A percentile compares a stretch with the other conserved stretches of the same genome.
Evolutionary conservation across 2,888 invertebrate species (phyloP).

Genomic region (Ochropleura plecta): DNA sequence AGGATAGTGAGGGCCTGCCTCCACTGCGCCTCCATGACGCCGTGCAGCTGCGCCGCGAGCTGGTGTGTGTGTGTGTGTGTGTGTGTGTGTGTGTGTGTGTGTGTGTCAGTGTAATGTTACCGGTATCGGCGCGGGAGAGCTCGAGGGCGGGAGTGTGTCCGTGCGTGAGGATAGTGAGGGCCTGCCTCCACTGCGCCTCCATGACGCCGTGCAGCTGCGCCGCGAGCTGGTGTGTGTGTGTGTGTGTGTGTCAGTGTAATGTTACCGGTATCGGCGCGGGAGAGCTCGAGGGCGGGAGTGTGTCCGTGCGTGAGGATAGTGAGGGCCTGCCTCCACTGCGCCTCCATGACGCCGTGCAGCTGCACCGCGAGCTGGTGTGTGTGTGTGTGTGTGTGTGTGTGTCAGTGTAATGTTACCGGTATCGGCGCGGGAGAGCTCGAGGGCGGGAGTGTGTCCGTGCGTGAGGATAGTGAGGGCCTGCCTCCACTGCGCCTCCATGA

Average conservation of each 20-base stretch:
- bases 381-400: not conserved
- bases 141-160: conserved; percentile 58
- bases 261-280: conserved; percentile 2
- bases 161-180: conserved; percentile 81
- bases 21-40: conserved; percentile 3
- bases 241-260: not conserved
- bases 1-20: conserved; percentile 73
- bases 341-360: not conserved
- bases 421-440: conserved; percentile 1
- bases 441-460: conserved; percentile 33
- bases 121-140: conserved; percentile 77
- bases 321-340: conserved; percentile 7
- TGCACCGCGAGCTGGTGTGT: not conserved
- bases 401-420: conserved; percentile 11
- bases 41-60: not conserved
- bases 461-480: conserved; percentile 81
- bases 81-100: not conserved
- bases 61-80: not conserved
- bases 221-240: not conserved
- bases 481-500: conserved; percentile 5
- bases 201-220: not conserved
- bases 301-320: conserved; percentile 2
- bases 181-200: not conserved
- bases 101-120: conserved; percentile 3
- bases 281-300: conserved; percentile 2